phyloP scores from a whole-genome alignment of 1,140 invertebrate species.

The Macrobrachium nipponense region DNA sequence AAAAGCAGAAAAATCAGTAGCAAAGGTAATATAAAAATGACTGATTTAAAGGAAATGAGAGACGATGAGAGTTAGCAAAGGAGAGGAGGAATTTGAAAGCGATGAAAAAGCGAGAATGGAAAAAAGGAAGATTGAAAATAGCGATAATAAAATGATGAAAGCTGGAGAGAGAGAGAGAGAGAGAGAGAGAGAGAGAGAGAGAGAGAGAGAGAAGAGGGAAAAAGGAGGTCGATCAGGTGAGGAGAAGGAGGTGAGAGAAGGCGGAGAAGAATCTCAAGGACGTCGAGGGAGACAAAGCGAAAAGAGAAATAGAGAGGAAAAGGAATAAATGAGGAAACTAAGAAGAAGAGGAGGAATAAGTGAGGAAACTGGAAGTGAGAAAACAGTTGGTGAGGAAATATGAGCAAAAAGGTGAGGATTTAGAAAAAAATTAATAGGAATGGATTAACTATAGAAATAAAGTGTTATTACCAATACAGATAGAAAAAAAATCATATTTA shows the following conservation, averaged over 20 bases:
- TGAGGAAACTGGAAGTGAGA: not conserved
- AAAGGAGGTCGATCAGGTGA: no score
- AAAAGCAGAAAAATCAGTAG: no score
- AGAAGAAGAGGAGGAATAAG: not conserved
- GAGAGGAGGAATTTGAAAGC: not conserved
- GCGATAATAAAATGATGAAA: not conserved
- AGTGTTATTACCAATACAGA: no score
- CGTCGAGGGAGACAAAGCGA: not conserved
- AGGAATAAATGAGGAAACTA: not conserved
- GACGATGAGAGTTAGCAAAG: not conserved
- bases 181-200: not conserved
- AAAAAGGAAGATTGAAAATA: not conserved
- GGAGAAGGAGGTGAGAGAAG: not conserved
- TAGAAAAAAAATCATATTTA: no score
- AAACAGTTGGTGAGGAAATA: no score
- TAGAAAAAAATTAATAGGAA: no score
- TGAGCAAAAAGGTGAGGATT: no score
- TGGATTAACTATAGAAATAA: no score
- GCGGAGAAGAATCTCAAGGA: not conserved
- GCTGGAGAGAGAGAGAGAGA: not conserved
- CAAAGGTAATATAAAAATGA: no score
- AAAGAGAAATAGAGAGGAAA: not conserved
- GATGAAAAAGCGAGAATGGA: not conserved
- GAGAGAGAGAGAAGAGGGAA: not conserved
- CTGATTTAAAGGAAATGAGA: no score